These are phyloP conservation scores for Portevinia maculata DNA, from an alignment of 2,888 invertebrate species.

Conservation along the genomic window DNA sequence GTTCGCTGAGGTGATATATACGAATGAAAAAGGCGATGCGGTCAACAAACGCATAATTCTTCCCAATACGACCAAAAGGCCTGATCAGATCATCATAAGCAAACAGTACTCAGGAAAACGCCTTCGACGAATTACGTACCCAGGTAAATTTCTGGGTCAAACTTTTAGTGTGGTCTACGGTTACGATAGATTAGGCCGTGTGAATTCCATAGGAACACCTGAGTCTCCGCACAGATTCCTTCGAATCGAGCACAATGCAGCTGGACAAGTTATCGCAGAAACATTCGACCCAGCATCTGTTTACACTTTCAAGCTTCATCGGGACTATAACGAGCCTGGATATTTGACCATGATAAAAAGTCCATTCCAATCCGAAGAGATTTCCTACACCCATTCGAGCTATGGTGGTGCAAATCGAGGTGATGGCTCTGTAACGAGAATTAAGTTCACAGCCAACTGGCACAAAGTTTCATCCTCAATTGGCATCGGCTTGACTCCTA, in stretches of 20 bases:
- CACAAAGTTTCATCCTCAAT: constrained; percentile 1
- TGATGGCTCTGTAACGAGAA: constrained; percentile 41
- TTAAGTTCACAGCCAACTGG: constrained; percentile 38
- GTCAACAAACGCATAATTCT: constrained; percentile 22
- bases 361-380: constrained; percentile 55
- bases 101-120: constrained; percentile 19
- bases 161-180: constrained; percentile 28
- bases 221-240: constrained; percentile 17
- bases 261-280: constrained; percentile 30
- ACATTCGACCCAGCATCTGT: background rate
- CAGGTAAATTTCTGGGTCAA: background rate
- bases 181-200: constrained; percentile 31
- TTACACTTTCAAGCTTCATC: constrained; percentile 4
- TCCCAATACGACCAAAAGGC: background rate
- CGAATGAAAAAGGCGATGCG: constrained; percentile 1
- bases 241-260: constrained; percentile 25
- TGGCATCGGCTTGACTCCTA: background rate
- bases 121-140: constrained; percentile 20
- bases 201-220: constrained; percentile 34
- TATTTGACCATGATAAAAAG: constrained; percentile 61
- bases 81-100: constrained; percentile 13
- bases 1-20: constrained; percentile 19
- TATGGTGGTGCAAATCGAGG: constrained; percentile 67
- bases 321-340: constrained; percentile 64
- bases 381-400: constrained; percentile 66